Evolutionary conservation across 2,888 invertebrate genomes (phyloP).

Genomic region (Polietes domitor): DNA sequence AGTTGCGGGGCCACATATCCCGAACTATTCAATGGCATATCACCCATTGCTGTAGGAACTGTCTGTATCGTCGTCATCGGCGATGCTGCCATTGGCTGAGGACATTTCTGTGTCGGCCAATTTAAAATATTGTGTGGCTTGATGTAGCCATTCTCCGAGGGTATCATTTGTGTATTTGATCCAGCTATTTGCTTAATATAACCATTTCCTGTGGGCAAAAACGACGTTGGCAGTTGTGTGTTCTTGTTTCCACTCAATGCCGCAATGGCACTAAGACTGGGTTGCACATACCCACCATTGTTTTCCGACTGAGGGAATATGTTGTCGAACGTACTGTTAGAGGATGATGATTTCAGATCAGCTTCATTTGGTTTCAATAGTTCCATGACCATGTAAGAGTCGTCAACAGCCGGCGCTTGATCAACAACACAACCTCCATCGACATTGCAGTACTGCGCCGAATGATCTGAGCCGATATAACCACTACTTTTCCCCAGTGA

Average conservation of each 20-base stretch:
- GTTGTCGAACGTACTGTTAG: slow-evolving; percentile 33
- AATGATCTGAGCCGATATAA: slow-evolving; percentile 65
- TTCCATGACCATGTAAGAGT: slow-evolving; percentile 68
- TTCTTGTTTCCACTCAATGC: slow-evolving; percentile 34
- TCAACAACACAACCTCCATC: slow-evolving; percentile 48
- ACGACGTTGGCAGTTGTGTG: slow-evolving; percentile 41
- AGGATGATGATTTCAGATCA: not conserved
- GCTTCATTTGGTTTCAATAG: slow-evolving; percentile 48
- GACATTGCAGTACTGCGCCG: slow-evolving; percentile 56
- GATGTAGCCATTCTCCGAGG: slow-evolving; percentile 66
- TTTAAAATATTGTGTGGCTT: slow-evolving; percentile 66
- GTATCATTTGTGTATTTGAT: slow-evolving; percentile 37
- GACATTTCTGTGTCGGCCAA: slow-evolving; percentile 43
- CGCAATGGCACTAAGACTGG: slow-evolving; percentile 23
- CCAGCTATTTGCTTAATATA: slow-evolving; percentile 59
- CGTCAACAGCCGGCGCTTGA: slow-evolving; percentile 38
- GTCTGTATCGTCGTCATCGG: not conserved
- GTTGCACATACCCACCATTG: slow-evolving; percentile 46
- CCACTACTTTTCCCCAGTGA: slow-evolving; percentile 66
- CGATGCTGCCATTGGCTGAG: not conserved
- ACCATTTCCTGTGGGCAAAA: slow-evolving; percentile 53
- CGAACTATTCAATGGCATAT: slow-evolving; percentile 56
- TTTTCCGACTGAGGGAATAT: slow-evolving; percentile 35
- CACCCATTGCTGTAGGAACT: slow-evolving; percentile 3
- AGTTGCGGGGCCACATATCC: slow-evolving; percentile 70